Percentiles rank a stretch among this genome's conserved stretches.
phyloP scores from a whole-genome alignment of 2,113 vertebrate genomes.

The Ammospiza caudacuta region DNA sequence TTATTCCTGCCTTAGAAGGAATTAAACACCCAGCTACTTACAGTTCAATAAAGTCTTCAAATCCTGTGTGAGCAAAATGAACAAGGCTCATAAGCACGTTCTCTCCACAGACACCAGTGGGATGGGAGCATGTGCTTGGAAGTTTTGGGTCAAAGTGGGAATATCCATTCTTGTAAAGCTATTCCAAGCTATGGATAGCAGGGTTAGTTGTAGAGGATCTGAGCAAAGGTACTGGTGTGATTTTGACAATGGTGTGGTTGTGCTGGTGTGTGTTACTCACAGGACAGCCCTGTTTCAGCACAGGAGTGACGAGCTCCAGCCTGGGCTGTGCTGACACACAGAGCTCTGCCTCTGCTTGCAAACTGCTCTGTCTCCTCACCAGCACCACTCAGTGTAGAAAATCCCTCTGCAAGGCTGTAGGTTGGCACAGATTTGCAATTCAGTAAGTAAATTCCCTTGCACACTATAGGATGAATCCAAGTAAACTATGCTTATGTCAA shows the following conservation, averaged over 20 bases:
- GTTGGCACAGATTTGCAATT: not conserved
- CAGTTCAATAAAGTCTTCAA: not conserved
- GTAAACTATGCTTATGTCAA: not conserved
- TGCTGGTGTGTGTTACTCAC: not conserved
- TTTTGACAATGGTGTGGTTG: not conserved
- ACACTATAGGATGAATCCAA: not conserved
- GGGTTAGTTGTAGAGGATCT: not conserved
- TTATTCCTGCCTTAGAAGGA: not conserved
- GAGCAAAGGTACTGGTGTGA: not conserved
- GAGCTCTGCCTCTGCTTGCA: not conserved
- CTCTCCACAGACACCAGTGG: not conserved
- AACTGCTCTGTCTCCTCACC: not conserved
- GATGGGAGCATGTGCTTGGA: not conserved
- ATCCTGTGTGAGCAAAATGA: not conserved
- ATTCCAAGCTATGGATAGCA: not conserved
- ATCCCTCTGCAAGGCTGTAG: not conserved
- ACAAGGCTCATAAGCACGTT: not conserved
- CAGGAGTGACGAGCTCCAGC: not conserved
- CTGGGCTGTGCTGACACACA: not conserved
- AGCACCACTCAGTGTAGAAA: not conserved
- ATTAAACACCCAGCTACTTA: slow-evolving; percentile 4
- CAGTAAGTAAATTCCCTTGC: not conserved
- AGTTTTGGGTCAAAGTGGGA: not conserved
- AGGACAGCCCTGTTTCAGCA: not conserved
- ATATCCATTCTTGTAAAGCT: not conserved